These are phyloP conservation scores for Aegithalos caudatus DNA, from an alignment of 2,113 vertebrate species.

Conservation along the genomic window DNA sequence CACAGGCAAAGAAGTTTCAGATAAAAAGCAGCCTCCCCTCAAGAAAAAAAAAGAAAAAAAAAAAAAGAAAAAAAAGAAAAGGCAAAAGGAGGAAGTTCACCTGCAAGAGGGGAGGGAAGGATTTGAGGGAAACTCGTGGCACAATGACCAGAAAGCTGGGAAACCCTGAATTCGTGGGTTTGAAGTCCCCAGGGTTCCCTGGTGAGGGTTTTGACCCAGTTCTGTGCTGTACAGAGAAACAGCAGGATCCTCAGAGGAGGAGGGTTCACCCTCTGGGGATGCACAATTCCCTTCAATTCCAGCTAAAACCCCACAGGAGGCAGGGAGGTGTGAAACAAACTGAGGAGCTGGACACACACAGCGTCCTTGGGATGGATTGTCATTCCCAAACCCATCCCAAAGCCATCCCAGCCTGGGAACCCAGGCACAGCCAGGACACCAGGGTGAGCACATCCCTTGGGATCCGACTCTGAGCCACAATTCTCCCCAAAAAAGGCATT, in stretches of 20 bases:
- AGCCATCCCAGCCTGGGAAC: background rate
- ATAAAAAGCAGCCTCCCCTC: background rate
- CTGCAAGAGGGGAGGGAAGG: background rate
- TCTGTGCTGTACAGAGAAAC: background rate
- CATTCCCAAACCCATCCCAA: background rate
- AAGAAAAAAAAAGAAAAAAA: background rate
- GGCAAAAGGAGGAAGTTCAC: background rate
- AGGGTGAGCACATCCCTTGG: background rate
- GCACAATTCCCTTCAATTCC: background rate
- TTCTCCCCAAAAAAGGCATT: background rate
- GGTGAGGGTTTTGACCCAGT: background rate
- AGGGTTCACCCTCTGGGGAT: too few species aligned
- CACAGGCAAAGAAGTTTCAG: conserved; percentile 52
- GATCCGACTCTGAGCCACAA: background rate
- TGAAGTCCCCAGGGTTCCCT: background rate
- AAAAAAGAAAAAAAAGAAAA: background rate
- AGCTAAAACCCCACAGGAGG: background rate
- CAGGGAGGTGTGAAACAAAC: background rate
- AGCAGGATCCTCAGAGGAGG: too few species aligned
- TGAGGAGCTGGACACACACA: background rate
- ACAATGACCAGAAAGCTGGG: background rate
- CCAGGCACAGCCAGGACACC: background rate
- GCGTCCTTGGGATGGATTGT: background rate
- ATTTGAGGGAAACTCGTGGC: background rate
- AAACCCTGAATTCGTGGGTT: rapidly evolving